A percentile compares a stretch with the other conserved stretches of the same genome.
Evolutionary conservation across 2,888 invertebrate species (phyloP).

Genomic region (Macrosoma leucophasiata): DNA sequence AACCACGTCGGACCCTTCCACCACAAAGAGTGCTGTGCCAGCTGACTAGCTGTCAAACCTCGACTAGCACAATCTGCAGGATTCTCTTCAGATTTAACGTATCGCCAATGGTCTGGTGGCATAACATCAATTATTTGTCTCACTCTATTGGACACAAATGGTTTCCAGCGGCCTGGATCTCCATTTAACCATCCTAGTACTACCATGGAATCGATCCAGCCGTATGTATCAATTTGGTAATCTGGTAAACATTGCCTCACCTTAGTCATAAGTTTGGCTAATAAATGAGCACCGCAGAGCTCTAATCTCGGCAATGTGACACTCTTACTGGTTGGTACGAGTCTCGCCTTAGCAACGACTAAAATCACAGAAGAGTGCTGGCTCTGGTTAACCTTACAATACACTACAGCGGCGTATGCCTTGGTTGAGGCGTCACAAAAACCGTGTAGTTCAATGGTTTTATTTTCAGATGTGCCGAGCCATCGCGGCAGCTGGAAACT

Average conservation of each 20-base stretch:
- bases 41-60: neutral
- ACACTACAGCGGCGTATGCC: too few relatives aligned
- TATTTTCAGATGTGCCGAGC: too few relatives aligned
- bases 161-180: conserved; percentile 18
- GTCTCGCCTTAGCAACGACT: conserved; percentile 11
- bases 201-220: conserved; percentile 8
- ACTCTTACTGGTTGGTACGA: conserved; percentile 5
- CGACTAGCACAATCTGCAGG: conserved; percentile 1
- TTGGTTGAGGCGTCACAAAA: too few relatives aligned
- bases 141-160: conserved; percentile 22
- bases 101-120: neutral
- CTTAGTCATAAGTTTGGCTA: conserved; percentile 7
- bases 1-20: conserved; percentile 3
- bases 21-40: conserved; percentile 1
- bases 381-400: too few relatives aligned
- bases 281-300: conserved; percentile 15
- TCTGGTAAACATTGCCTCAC: neutral
- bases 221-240: neutral
- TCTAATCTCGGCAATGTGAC: conserved; percentile 13
- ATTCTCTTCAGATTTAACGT: neutral
- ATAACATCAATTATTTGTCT: neutral
- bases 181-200: conserved; percentile 9
- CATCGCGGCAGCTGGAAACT: too few relatives aligned
- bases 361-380: too few relatives aligned
- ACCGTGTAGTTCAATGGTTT: too few relatives aligned